Conservation (phyloP, 2,113 vertebrate species). For the Eidolon helvum region DNA sequence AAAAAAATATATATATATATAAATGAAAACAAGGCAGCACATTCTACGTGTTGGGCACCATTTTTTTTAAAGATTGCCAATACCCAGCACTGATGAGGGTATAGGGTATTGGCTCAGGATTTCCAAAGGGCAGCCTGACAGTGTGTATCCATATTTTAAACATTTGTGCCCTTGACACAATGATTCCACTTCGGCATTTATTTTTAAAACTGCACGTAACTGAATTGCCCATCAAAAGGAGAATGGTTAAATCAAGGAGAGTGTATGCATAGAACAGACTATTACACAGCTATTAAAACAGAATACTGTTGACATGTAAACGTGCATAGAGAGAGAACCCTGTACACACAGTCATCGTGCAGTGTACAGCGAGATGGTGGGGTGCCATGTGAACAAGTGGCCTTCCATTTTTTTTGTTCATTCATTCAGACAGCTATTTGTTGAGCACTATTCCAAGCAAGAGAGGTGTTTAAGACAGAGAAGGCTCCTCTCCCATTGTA, state of each 20-base stretch:
- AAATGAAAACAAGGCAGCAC: not conserved
- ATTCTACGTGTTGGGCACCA: not conserved
- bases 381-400: not conserved
- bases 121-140: not conserved
- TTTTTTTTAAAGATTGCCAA: not conserved
- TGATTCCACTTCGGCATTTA: not conserved
- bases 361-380: no score
- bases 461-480: not conserved
- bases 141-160: not conserved
- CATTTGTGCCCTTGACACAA: not conserved
- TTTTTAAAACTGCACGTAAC: not conserved
- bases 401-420: not conserved
- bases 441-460: not conserved
- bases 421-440: not conserved
- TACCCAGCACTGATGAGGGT: not conserved
- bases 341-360: not conserved
- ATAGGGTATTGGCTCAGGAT: not conserved
- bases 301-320: no score
- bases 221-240: not conserved
- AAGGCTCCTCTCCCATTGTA: not conserved
- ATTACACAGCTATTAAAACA: not conserved
- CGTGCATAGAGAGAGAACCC: not conserved
- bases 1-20: not conserved
- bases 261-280: not conserved
- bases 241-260: not conserved